Evolutionary conservation across 2,797 vertebrate genomes (phyloP), one percentile per base, ranked within the genome.

Genomic region (Megaceryle alcyon): DNA sequence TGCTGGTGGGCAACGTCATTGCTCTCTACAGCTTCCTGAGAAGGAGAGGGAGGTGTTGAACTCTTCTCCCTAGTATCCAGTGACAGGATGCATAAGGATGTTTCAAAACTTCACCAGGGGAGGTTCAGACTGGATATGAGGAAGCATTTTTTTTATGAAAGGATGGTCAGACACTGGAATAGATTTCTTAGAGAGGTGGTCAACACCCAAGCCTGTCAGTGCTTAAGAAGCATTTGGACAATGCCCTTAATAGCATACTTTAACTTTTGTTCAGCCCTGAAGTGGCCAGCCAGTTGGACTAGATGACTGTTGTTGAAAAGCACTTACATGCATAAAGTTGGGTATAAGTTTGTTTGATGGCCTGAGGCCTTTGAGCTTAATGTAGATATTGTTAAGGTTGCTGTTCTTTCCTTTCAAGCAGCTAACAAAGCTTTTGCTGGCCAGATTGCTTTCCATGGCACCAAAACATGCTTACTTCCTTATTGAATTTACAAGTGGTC

Each of bases 71-170:
- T 64, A 18, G 8, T 2, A 35, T n/a, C 29, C 12, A 18, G 7
- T 23, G 16, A 51, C 2, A 81, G 7, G 6, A 56, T 1, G 1
- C 0, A 0, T 39, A 7, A 23, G 28, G 56, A 29, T 31, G 23
- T 25, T 44, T 63, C 41, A 61, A 71, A 71, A 11, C 14, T 35
- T 39, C 4, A 5, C 3, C 3, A 20, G 4, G 0, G 9, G 8
- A 77, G 8, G 5, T 22, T 73, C 3, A 63, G 12, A 78, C 35
- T 7, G 0, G 22, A 56, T 25, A 35, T 71, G 18, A 70, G 22
- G 39, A 75, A 57, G 1, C 7, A 63, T 51, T 51, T 51, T 51
- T 51, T 51, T 15, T 73, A 22, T n/a, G 0, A 73, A 9, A 77
- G 3, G 2, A 1, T 37, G 14, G 15, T 71, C 53, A 78, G 49